Base-by-base conservation (phyloP, 2,797 vertebrate species). In the Lepilemur ruficaudatus region DNA sequence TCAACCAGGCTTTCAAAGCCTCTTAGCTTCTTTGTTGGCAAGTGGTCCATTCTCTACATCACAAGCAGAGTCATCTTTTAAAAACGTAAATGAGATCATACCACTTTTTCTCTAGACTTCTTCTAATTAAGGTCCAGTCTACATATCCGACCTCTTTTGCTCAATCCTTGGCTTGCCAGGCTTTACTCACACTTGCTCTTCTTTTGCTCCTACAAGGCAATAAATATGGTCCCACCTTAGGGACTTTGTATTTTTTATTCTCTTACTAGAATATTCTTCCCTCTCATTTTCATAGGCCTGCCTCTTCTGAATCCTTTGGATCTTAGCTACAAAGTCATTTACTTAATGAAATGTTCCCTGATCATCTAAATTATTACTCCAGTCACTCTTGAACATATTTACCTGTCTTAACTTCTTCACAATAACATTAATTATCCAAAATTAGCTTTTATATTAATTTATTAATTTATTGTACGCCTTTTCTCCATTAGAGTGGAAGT, bases 271-370 rank as follows among this genome's bases (percentile, higher is more conserved):
- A 55, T 48, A 41, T 3, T 22, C 65, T 79, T 73, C 23, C 43
- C n/a, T 48, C 20, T 80, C 4, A 52, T 50, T 81, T 23, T 75
- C n/a, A 57, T 5, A 3, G 8, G 8, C 6, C 35, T 35, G 63
- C 32, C 9, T 57, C 23, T 52, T 83, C 59, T 10, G 14, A 59
- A 72, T 41, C 38, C 25, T 78, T 35, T 81, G 35, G 30, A 55
- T 70, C 43, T 83, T 87, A 55, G 23, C 52, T 82, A 55, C 20
- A 35, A 57, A 82, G 35, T 82, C 4, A 35, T 48, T 22, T 78
- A 72, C 41, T 81, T 82, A 28, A n/a, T 78, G 20, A 93, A 96
- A 89, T 59, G 2, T 35, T 88, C 12, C n/a, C 8, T 22, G 10
- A 73, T 50, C 1, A 59, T 46, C 23, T 46, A 79, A 61, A 61